phyloP scores from a whole-genome alignment of 2,113 vertebrate species.

The Nannospalax galili region DNA sequence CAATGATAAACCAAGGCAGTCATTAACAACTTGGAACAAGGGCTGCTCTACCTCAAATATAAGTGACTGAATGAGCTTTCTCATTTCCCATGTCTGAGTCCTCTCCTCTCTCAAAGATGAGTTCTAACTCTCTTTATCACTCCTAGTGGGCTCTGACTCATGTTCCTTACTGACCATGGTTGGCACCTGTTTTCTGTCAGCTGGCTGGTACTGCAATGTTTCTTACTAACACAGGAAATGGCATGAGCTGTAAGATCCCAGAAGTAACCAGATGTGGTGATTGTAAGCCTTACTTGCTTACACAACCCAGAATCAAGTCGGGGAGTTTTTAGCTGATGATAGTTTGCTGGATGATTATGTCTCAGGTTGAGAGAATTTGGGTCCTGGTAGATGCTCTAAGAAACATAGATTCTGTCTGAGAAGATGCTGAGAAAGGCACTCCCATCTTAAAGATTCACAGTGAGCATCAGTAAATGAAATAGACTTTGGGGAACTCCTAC shows the following conservation, averaged over 20 bases:
- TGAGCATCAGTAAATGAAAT: neutral
- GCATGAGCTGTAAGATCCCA: neutral
- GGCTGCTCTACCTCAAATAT: neutral
- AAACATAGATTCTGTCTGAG: neutral
- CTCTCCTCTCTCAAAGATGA: neutral
- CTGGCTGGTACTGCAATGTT: neutral
- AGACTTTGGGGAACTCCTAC: neutral
- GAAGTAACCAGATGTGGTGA: neutral
- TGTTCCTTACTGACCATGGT: neutral
- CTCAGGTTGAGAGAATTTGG: neutral
- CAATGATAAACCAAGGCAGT: neutral
- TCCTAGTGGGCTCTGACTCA: neutral
- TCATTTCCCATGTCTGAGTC: neutral
- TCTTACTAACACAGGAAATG: constrained; percentile 1
- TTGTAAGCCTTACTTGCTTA: constrained; percentile 14
- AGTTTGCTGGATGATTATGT: neutral
- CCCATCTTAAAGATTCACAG: neutral
- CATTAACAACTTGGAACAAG: neutral
- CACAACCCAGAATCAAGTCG: neutral
- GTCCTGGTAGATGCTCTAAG: neutral
- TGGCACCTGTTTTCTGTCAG: constrained; percentile 53
- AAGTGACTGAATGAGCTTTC: neutral
- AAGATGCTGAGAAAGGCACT: neutral
- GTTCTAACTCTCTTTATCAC: neutral
- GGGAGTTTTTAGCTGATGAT: neutral